Evolutionary conservation across 2,888 invertebrate genomes (phyloP), one percentile per base, ranked within the genome.

Genomic region (Marasmarcha lunaedactyla): DNA sequence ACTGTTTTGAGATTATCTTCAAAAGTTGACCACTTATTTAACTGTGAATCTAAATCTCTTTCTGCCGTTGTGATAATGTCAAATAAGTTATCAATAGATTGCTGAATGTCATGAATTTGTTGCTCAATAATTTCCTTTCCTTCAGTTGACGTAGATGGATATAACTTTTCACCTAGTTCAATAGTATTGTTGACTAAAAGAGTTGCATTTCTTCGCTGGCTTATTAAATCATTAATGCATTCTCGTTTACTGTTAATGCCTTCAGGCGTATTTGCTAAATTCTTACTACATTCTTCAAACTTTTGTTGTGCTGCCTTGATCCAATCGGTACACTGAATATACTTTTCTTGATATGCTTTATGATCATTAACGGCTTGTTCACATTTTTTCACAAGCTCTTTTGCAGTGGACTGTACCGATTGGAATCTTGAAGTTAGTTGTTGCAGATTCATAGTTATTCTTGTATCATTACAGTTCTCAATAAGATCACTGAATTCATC

Each of bases 361-460:
- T 96, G 95, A 58, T 95, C 94, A 39, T 86, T 85, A 0, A 93
- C 90, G 4, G 94, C 91, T 77, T 95, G 93, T 55, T 95, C 95
- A 57, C 95, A 95, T 73, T 95, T 96, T 67, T 95, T 95, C 1
- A 95, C 88, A 20, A 96, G 88, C 71, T 96, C 95, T 74, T 92
- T 94, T 1, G 94, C 90, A 0, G 95, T 95, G 0, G 90, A 89
- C 67, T 95, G 94, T 36, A 95, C 90, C 0, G 95, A 92, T 65
- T 95, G 94, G 79, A 95, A 95, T 42, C 95, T 85, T 3, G 95
- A 94, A 1, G 93, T 91, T 44, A 95, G 90, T 69, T 95, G 95
- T 62, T 96, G 95, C 20, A 95, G 88, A 61, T 91, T 94, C 47
- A 93, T 92, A 1, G 94, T 92, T 42, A 95, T 91, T 58, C 94